Percentiles rank a stretch among this genome's conserved stretches.
phyloP scores from a whole-genome alignment of 2,113 vertebrate genomes.

The Leucopsar rothschildi region DNA sequence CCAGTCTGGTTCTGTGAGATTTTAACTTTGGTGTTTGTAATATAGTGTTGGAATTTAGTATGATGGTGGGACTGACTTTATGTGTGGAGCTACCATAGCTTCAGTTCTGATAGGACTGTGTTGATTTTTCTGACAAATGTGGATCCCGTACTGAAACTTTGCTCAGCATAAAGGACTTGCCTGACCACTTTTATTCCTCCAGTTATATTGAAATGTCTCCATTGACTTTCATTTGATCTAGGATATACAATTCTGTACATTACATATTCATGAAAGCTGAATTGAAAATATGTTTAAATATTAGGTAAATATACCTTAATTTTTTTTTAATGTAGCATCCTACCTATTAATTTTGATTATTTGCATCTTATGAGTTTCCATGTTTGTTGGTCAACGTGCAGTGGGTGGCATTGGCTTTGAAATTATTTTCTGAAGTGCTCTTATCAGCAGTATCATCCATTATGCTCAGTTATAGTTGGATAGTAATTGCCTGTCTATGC shows the following conservation, averaged over 20 bases:
- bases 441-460: background rate
- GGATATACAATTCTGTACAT: background rate
- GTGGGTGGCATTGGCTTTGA: background rate
- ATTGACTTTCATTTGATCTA: background rate
- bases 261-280: background rate
- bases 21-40: background rate
- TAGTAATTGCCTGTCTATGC: constrained; percentile 43
- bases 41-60: background rate
- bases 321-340: background rate
- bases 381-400: background rate
- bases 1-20: background rate
- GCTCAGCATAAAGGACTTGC: background rate
- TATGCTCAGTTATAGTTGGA: background rate
- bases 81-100: fast-evolving
- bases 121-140: background rate
- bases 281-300: background rate
- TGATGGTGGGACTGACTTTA: background rate
- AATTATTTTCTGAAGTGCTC: background rate
- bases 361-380: background rate
- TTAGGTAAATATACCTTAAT: background rate
- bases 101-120: background rate
- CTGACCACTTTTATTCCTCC: background rate
- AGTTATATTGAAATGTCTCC: background rate
- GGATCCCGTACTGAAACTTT: background rate
- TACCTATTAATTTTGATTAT: background rate